Percentiles rank a stretch among this genome's conserved stretches.
phyloP scores from a whole-genome alignment of 2,888 invertebrate species.

The Pollenia angustigena region DNA sequence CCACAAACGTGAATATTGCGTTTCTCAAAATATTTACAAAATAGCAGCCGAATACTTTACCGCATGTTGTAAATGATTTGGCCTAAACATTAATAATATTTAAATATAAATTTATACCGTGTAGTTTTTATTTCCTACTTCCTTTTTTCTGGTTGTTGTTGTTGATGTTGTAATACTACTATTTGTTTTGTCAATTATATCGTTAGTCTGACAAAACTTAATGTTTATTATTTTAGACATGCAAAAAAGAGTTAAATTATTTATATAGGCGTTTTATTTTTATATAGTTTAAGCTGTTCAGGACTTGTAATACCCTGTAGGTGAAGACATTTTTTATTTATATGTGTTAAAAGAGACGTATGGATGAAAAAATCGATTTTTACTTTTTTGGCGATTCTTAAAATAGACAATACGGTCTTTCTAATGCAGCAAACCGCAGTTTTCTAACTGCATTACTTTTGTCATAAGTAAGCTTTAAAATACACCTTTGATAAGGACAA shows the following conservation, averaged over 20 bases:
- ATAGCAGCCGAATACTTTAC: slow-evolving; percentile 25
- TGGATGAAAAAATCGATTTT: too few relatives aligned
- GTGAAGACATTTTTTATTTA: not conserved
- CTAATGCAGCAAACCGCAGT: too few relatives aligned
- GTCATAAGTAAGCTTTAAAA: too few relatives aligned
- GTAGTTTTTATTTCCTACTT: slow-evolving; percentile 26
- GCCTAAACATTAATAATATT: slow-evolving; percentile 18
- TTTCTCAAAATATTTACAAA: slow-evolving; percentile 25
- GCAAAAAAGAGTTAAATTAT: slow-evolving; percentile 53
- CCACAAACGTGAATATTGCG: slow-evolving; percentile 22
- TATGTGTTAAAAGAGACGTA: too few relatives aligned
- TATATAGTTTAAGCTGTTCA: not conserved
- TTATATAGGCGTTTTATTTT: slow-evolving; percentile 31
- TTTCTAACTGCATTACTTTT: too few relatives aligned
- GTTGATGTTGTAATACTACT: slow-evolving; percentile 6
- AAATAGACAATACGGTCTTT: too few relatives aligned
- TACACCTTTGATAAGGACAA: too few relatives aligned
- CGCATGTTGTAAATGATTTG: slow-evolving; percentile 42
- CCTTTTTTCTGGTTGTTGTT: not conserved
- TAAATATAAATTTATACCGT: slow-evolving; percentile 14
- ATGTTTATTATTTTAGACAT: slow-evolving; percentile 31
- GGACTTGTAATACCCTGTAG: not conserved
- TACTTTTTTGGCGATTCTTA: too few relatives aligned
- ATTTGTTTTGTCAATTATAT: slow-evolving; percentile 75
- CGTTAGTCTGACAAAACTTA: slow-evolving; percentile 54